Evolutionary conservation across 2,113 vertebrate species (phyloP), one percentile per base, ranked within the genome.

Genomic region (Sinocyclocheilus grahami): DNA sequence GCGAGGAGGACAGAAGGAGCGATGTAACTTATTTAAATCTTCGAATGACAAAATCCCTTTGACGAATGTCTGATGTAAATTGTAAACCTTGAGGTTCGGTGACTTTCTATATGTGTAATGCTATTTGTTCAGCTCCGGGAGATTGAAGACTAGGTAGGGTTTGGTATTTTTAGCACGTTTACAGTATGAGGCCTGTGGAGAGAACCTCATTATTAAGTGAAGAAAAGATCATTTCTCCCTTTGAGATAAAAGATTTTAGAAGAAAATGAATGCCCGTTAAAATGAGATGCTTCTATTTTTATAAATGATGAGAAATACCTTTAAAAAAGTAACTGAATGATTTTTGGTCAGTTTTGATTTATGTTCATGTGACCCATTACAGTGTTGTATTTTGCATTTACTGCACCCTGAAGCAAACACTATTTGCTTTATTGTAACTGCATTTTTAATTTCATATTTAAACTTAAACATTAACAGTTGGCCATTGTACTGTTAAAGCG

Each of bases 261-360:
- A 91, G 82, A 81, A 90, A 91, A 89, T 85, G 89, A 91, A 92
- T 92, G 89, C 89, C 92, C 92, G 88, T 84, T 91, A 91, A 87
- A 94, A 93, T 93, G 92, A 94, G 87, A 95, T 94, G 94, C 93
- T 91, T 95, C 92, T 96, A 95, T 96, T 95, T 96, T 94, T 96
- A 92, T 95, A 95, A 93, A 90, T 93, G 84, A 93, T 92, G 75
- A 76, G 72, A 82, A 86, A 77, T 22, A 72, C 27, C 78, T 89
- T 51, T 89, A 67, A 83, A 80, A 85, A 71, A 72, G 39, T 78
- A 76, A 67, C 1, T 42, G 20, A 85, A 30, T 79, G 55, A 37
- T 69, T 75, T 80, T 78, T 77, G 12, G 72, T 80, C 55, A 37
- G 37, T 2, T 16, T 67, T 33, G 12, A 20, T 82, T 86, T 27